Evolutionary conservation across 2,113 vertebrate species (phyloP).

Genomic region (Porphyrio hochstetteri): DNA sequence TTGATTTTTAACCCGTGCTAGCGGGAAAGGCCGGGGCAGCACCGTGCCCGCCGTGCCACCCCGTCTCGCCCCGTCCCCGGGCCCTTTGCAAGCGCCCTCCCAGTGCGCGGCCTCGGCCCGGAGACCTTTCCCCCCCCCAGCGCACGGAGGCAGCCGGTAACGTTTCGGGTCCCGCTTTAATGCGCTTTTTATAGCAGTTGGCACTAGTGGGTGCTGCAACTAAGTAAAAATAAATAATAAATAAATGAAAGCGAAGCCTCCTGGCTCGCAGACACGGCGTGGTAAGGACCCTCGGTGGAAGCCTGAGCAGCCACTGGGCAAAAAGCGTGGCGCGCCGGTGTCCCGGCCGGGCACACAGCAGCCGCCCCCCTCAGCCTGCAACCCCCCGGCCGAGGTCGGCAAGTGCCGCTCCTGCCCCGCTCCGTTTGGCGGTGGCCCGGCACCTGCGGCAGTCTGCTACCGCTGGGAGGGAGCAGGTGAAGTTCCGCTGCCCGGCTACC

Average conservation of each 20-base stretch:
- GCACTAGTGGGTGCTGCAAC: slow-evolving; percentile 69
- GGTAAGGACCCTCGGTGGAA: background rate
- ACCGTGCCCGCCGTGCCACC: too few relatives aligned
- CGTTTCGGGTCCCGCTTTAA: background rate
- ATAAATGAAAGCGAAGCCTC: background rate
- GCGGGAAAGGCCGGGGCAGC: background rate
- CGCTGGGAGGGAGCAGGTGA: background rate
- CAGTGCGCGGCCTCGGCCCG: background rate
- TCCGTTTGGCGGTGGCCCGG: background rate
- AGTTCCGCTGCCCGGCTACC: background rate
- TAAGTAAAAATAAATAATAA: slow-evolving; percentile 37
- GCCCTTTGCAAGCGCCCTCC: background rate
- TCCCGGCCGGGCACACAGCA: background rate
- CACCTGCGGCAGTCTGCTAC: background rate
- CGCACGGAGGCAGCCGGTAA: background rate
- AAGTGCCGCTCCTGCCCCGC: background rate
- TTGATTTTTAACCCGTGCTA: background rate
- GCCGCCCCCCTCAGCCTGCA: too few relatives aligned
- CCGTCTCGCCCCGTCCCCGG: background rate
- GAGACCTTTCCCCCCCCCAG: background rate
- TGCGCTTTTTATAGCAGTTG: slow-evolving; percentile 17
- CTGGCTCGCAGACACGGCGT: background rate
- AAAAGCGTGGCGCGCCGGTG: background rate
- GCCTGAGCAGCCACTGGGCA: background rate
- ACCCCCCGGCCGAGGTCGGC: background rate